Evolutionary conservation across 2,888 invertebrate species (phyloP), one percentile per base, ranked within the genome.

Genomic region (Lycophotia porphyrea): DNA sequence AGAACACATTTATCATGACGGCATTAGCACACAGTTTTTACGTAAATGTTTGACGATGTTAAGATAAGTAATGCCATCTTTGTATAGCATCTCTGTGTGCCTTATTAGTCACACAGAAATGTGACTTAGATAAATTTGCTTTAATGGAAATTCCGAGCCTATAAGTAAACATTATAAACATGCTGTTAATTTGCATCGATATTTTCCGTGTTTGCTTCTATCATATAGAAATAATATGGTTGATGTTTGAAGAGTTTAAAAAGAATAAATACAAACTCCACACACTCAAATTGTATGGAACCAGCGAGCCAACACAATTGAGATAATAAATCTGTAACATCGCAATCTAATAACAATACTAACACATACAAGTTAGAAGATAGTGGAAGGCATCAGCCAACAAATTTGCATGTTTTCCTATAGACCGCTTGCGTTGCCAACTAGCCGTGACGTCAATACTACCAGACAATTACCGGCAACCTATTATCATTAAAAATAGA

Each of bases 401-500:
- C 71, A 74, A 81, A 86, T 86, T 86, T 86, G 80, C 87, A 87
- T 88, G 82, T 89, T 84, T 83, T 84, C 80, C 82, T 87, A 84
- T 82, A 78, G 58, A 82, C 67, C 72, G 77, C 71, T 79, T 67
- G 68, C 77, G 74, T 77, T 88, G 87, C 88, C 85, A 90, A 90
- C 72, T 80, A 70, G 71, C 71, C 67, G 76, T 90, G 88, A 90
- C 88, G 90, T 90, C 84, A 88, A 75, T 72, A 71, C 84, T 81
- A 81, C 81, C 71, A 85, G 66, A 88, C 78, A 84, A 85, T 88
- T 85, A 88, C 88, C 84, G 79, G 78, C 79, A 84, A 87, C 75
- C 88, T 78, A 87, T 87, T 88, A 84, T 87, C 84, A 84, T 88
- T 87, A 86, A 87, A 86, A 89, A 87, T 89, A 88, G 87, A 87